Conservation (phyloP, 2,888 invertebrate species). For the Phasia obesa region DNA sequence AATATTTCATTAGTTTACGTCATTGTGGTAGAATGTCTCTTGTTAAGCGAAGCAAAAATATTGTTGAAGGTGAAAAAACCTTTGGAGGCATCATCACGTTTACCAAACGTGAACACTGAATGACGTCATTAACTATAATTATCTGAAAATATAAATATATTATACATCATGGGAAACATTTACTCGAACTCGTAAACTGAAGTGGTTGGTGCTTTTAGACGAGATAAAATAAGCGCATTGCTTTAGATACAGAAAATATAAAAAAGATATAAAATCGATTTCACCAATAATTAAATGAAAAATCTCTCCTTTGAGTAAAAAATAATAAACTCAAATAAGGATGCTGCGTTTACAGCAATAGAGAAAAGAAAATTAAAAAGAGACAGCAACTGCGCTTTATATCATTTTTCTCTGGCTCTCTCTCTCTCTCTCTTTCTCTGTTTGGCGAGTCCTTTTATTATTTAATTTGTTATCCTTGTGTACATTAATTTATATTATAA, state of each 20-base stretch:
- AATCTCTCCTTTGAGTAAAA: background rate
- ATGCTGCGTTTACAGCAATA: slow-evolving; percentile 39
- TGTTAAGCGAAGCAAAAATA: no score
- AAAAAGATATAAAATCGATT: slow-evolving; percentile 61
- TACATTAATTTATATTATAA: slow-evolving; percentile 28
- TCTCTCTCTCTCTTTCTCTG: background rate
- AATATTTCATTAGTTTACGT: slow-evolving; percentile 44
- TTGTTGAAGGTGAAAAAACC: slow-evolving; percentile 41
- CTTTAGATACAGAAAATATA: slow-evolving; percentile 28
- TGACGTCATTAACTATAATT: slow-evolving; percentile 61
- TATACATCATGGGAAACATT: background rate
- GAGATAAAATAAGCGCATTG: slow-evolving; percentile 55
- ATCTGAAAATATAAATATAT: background rate
- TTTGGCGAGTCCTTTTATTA: background rate
- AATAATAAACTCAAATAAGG: background rate
- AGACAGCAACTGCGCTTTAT: slow-evolving; percentile 47
- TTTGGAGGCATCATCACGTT: slow-evolving; percentile 56
- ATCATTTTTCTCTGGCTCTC: background rate
- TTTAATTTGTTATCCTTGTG: slow-evolving; percentile 9
- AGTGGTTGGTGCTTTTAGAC: slow-evolving; percentile 20
- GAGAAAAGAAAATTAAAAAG: background rate
- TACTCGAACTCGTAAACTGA: background rate
- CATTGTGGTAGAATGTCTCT: slow-evolving; percentile 44
- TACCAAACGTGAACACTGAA: slow-evolving; percentile 50
- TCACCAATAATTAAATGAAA: slow-evolving; percentile 24